phyloP scores from a whole-genome alignment of 2,113 vertebrate genomes.

The Cottus gobio region DNA sequence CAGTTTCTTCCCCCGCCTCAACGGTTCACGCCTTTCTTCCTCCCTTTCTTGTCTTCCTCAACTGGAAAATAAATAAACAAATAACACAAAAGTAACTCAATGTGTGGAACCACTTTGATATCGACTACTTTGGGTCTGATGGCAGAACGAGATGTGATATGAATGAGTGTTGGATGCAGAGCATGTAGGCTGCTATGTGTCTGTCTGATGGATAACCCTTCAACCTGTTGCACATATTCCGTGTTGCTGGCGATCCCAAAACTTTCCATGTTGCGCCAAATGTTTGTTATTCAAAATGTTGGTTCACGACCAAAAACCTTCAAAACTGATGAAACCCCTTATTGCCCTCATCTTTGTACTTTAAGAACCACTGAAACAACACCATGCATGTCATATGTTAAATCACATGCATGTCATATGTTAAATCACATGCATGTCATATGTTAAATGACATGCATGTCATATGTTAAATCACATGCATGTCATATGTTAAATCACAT shows the following conservation, averaged over 20 bases:
- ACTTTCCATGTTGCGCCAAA: neutral
- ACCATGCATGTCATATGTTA: too few relatives aligned
- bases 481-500: too few relatives aligned
- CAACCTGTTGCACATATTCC: neutral
- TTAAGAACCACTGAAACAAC: too few relatives aligned
- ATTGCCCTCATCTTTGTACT: neutral
- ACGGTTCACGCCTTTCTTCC: slow-evolving; percentile 22
- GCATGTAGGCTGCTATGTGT: too few relatives aligned
- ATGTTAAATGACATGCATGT: too few relatives aligned
- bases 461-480: too few relatives aligned
- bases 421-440: too few relatives aligned
- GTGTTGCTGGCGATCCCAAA: neutral
- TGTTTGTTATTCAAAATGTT: too few relatives aligned
- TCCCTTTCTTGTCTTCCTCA: neutral
- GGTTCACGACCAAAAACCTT: too few relatives aligned
- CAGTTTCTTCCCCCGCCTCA: slow-evolving; percentile 6
- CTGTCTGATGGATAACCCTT: neutral
- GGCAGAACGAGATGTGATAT: neutral
- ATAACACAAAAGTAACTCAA: neutral
- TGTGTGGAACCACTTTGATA: neutral
- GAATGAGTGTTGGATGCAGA: too few relatives aligned
- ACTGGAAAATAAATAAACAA: slow-evolving; percentile 10
- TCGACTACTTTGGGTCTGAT: neutral
- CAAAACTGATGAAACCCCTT: neutral
- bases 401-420: too few relatives aligned